A percentile compares a stretch with the other conserved stretches of the same genome.
Evolutionary conservation across 2,888 invertebrate species (phyloP).

Genomic region (Conus canariensis): DNA sequence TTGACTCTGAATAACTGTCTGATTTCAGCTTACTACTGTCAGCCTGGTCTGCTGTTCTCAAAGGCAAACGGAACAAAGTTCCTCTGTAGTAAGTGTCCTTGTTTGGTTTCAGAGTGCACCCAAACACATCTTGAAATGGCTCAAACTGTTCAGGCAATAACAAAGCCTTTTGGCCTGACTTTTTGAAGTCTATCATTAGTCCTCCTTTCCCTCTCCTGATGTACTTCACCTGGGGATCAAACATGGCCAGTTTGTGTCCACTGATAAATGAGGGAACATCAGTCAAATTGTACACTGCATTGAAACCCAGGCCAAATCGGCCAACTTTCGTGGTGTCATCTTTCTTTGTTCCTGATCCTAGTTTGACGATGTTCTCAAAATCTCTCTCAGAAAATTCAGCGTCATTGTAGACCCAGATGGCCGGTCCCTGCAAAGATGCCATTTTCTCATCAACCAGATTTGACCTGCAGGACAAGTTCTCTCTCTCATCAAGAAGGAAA

Average conservation of each 20-base stretch:
- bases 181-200: constrained; percentile 59
- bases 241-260: constrained; percentile 70
- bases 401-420: constrained; percentile 71
- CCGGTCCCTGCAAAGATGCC: constrained; percentile 69
- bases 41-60: constrained; percentile 70
- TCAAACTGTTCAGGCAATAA: constrained; percentile 64
- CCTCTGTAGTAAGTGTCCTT: constrained; percentile 56
- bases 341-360: constrained; percentile 71
- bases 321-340: constrained; percentile 66
- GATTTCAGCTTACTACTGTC: constrained; percentile 67
- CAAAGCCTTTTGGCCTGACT: constrained; percentile 51
- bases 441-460: constrained; percentile 64
- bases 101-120: constrained; percentile 48
- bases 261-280: constrained; percentile 76
- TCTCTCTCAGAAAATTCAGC: constrained; percentile 66
- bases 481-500: constrained; percentile 69
- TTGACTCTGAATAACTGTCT: constrained; percentile 63
- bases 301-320: constrained; percentile 75
- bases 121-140: constrained; percentile 67
- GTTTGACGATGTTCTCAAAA: constrained; percentile 66
- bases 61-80: constrained; percentile 75
- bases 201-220: constrained; percentile 60
- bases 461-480: constrained; percentile 55
- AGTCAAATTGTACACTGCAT: constrained; percentile 75
- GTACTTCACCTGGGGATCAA: constrained; percentile 74